Base-by-base conservation (phyloP, 2,797 vertebrate species). In the Coranthus polyacanthus region DNA sequence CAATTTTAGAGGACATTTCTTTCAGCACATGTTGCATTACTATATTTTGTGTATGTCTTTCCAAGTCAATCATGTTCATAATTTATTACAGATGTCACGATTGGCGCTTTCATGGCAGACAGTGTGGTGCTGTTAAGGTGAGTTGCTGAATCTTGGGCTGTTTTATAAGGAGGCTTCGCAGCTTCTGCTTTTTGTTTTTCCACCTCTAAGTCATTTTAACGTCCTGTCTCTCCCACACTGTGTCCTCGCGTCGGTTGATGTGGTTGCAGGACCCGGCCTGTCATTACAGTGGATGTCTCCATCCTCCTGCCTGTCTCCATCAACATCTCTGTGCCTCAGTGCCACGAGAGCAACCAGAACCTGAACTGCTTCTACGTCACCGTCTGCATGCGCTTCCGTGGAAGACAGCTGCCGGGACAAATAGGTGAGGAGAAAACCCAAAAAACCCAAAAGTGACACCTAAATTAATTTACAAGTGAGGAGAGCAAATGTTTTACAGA, bases 71-170 rank as follows among this genome's bases (percentile, higher is more conserved):
- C 17, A 10, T 39, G 29, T 37, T 46, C 32, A 4, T 85, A 38
- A 81, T 85, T 56, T 13, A 29, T 93, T 94, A 69, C 92, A 99
- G 98, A 99, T 94, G 77, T 99, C 63, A 98, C 97, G 0, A 54
- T 99, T 15, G 98, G 98, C 52, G 98, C 98, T 20, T 99, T 99
- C 85, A 95, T 98, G 95, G 93, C 97, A 0, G 96, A 98, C 81
- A 95, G 90, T 1, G 98, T 97, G 82, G 94, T 99, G 49, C 92
- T 99, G 72, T 84, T 99, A 60, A 97, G 98, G 98, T 99, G 85
- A 96, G 95, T 66, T 12, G 42, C 37, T 1, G 2, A 0, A 21
- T 60, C 6, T 49, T 41, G 16, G 37, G 2, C 36, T 16, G 4
- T 24, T 34, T 13, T 16, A 2, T 58, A 12, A 37, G 39, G n/a